Percentiles rank a stretch among this genome's conserved stretches.
These are phyloP conservation scores for Hozukius guyotensis DNA, from an alignment of 2,797 vertebrate genomes.

Conservation along the genomic window DNA sequence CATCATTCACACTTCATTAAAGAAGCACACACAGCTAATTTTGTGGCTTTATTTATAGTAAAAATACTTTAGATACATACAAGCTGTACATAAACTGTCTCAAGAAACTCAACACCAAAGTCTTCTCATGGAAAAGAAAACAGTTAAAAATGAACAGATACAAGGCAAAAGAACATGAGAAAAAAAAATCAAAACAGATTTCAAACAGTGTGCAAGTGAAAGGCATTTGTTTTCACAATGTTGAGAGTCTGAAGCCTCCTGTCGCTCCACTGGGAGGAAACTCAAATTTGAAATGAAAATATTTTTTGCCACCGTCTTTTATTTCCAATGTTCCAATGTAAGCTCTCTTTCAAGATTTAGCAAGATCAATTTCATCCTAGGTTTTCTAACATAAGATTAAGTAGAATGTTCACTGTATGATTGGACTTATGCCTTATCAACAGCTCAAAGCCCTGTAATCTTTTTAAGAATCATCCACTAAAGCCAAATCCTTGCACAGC, in stretches of 20 bases:
- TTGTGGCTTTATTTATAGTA: constrained; percentile 83
- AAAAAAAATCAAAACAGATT: constrained; percentile 21
- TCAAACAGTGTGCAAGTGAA: constrained; percentile 52
- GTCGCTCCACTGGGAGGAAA: constrained; percentile 12
- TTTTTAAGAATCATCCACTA: neutral
- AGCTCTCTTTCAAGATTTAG: neutral
- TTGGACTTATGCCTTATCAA: neutral
- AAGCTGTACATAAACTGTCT: constrained; percentile 83
- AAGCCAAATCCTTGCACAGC: neutral
- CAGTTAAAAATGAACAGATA: constrained; percentile 35
- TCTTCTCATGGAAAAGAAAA: constrained; percentile 56
- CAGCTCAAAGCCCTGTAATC: constrained; percentile 1
- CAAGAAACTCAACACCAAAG: constrained; percentile 70
- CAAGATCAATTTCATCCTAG: neutral
- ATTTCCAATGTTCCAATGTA: neutral
- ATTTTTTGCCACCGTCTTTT: neutral
- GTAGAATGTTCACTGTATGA: neutral
- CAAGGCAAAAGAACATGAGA: constrained; percentile 48
- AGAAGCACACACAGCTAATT: constrained; percentile 35
- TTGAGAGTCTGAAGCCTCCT: constrained; percentile 4
- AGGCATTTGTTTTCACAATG: constrained; percentile 50
- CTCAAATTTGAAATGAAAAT: neutral
- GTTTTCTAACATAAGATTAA: neutral
- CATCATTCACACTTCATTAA: neutral
- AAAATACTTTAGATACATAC: constrained; percentile 89